Percentiles rank a stretch among this genome's conserved stretches.
These are phyloP conservation scores for Brachirus orientalis DNA, from an alignment of 2,113 vertebrate species.

Conservation along the genomic window DNA sequence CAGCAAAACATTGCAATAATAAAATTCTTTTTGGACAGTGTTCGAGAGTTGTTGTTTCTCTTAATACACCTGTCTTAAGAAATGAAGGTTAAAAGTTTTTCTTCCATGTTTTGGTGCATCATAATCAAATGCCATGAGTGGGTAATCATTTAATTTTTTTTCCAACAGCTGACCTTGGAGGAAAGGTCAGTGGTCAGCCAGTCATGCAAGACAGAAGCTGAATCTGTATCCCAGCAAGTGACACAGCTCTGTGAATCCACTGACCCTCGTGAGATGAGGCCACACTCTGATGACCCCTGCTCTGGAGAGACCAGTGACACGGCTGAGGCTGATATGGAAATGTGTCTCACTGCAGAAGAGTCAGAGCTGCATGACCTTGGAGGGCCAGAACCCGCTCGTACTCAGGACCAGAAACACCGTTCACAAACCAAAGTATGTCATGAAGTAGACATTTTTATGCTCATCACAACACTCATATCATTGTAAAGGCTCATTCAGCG, in stretches of 20 bases:
- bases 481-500: neutral
- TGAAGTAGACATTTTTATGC: too few relatives aligned
- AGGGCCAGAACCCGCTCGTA: neutral
- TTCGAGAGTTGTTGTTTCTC: too few relatives aligned
- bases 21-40: too few relatives aligned
- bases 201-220: conserved; percentile 4
- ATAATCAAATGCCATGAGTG: too few relatives aligned
- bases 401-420: conserved; percentile 19
- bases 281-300: neutral
- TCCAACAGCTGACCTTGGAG: conserved; percentile 4
- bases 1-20: too few relatives aligned
- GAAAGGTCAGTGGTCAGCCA: neutral
- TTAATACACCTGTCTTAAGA: too few relatives aligned
- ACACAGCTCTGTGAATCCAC: conserved; percentile 4
- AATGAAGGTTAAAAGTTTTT: too few relatives aligned
- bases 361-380: conserved; percentile 24
- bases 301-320: conserved; percentile 7
- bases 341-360: conserved; percentile 10
- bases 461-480: neutral
- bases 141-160: too few relatives aligned
- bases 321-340: conserved; percentile 22
- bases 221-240: conserved; percentile 9
- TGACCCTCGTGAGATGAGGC: conserved; percentile 11
- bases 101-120: too few relatives aligned
- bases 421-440: conserved; percentile 29